Base-by-base conservation (phyloP, 2,888 invertebrate species). In the Drosophila pseudotakahashii region DNA sequence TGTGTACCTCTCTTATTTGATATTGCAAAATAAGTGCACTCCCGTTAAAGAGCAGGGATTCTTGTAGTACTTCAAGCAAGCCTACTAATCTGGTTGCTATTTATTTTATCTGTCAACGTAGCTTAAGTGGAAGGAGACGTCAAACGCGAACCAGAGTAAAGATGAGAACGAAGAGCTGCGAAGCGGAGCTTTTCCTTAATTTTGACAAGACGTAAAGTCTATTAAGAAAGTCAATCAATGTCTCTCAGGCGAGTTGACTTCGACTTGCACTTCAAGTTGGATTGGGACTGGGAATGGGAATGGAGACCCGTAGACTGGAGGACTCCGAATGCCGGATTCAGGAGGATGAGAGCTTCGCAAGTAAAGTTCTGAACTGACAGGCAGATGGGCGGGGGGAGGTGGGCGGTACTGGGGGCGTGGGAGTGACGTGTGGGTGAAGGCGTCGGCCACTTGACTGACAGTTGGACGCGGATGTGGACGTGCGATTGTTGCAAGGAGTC, bases 151-250 rank as follows among this genome's bases (percentile, higher is more conserved):
- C 7, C 32, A 19, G 6, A 3, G 30, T 16, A 19, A 19, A 30
- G 54, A 45, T 42, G 14, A 44, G 52, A 14, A 44, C 45, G 66
- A 74, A 59, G 54, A 54, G 77, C 63, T 73, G 66, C 71, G 57
- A 23, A n/a, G 37, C 13, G 66, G 77, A 78, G 73, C 77, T 58
- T 79, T 88, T 79, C 88, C 79, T 84, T 89, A 89, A 88, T 90
- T 88, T 83, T 89, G 89, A 89, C 89, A 89, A 88, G 90, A 89
- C 85, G 77, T 81, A 90, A 89, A 89, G 90, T 90, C 89, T 89
- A 90, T 90, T 90, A 90, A 90, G 89, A 90, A 91, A 91, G 91
- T 91, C 91, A 91, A 91, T 91, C 91, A 91, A 90, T 89, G 91
- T 91, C 91, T 89, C 82, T 89, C 90, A 87, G 81, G 85, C 84